Base-by-base conservation (phyloP, 2,888 invertebrate genomes). In the Steinernema hermaphroditum region DNA sequence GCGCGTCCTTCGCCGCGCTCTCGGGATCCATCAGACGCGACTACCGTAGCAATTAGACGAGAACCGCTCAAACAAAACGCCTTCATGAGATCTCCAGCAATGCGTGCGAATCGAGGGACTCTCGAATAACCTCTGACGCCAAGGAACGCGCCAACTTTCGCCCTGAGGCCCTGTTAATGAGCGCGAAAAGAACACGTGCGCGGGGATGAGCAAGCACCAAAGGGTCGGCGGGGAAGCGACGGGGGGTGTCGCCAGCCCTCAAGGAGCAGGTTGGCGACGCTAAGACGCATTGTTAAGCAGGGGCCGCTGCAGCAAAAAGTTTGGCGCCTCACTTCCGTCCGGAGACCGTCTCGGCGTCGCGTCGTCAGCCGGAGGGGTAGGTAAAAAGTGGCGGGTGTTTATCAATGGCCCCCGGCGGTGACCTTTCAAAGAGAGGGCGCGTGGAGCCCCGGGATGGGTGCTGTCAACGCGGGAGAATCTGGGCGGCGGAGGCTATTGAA, bases 21-120 rank as follows among this genome's bases (percentile, higher is more conserved):
- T 22, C 27, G n/a, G 54, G 54, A 22, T 54, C 27, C 19, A 27
- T 54, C 24, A 54, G 54, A 9, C 54, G 54, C 22, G 54, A 27
- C 54, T 54, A 54, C 54, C 54, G 54, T 54, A 54, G 24, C 54
- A 54, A 54, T 54, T 54, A 54, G 27, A 37, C 6, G 6, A 37
- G 6, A 12, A 12, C 37, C 37, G 4, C 37, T 37, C 37, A 4
- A 12, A 37, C 37, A 37, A 37, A 8, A 4, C 37, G 37, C 37
- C 37, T 37, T 37, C 37, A 37, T 37, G 37, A 4, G 37, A 37
- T 37, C 4, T 37, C 37, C 37, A 12, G 37, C 6, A 37, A 37
- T 37, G 37, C 37, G 37, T 37, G 37, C 37, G 37, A 37, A 37
- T 37, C 37, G 37, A n/a, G 37, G 4, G 37, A 4, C 37, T 37